Base-by-base conservation (phyloP, 2,888 invertebrate species). In the Macroteleia sp. region DNA sequence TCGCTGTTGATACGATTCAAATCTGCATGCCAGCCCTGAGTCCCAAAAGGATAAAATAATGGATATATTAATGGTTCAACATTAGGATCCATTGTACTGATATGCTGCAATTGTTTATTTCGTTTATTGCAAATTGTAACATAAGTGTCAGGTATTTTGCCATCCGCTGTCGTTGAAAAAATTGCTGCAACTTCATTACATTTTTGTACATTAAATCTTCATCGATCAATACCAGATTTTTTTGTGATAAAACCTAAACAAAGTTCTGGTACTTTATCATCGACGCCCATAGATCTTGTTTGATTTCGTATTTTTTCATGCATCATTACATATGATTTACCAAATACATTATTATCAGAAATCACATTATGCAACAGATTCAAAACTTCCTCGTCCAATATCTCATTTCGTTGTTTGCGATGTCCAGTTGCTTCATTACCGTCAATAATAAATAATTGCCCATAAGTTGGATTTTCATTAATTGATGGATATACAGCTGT, bases 211-310 rank as follows among this genome's bases (percentile, higher is more conserved):
- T 30, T 50, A 10, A 17, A 50, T 32, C 48, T 30, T 5, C 32
- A 30, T 17, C 32, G 17, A 32, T 50, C 48, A 46, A 46, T 46
- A 46, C 46, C 46, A 46, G 2, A 14, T 46, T 46, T 46, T 14
- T 46, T 25, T 28, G 46, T 28, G 12, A 46, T 28, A 28, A 46
- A 32, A 30, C 30, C 48, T 50, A 50, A 50, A 50, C 17, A 10
- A 10, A 12, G 12, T 25, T 46, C 28, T 25, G 22, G 46, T 28
- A 46, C 14, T 14, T 46, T 25, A 16, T 46, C 28, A 25, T 46
- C 10, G n/a, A 17, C 9, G 17, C 8, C 14, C 5, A 10, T 30
- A 30, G 16, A 28, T 46, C n/a, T n/a, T n/a, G 17, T 3, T 16
- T 46, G 46, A 14, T 46, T 46, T n/a, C n/a, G n/a, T n/a, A n/a